A percentile compares a stretch with the other conserved stretches of the same genome.
Conservation (phyloP, 2,888 invertebrate genomes). For the Bedellia somnulentella region DNA sequence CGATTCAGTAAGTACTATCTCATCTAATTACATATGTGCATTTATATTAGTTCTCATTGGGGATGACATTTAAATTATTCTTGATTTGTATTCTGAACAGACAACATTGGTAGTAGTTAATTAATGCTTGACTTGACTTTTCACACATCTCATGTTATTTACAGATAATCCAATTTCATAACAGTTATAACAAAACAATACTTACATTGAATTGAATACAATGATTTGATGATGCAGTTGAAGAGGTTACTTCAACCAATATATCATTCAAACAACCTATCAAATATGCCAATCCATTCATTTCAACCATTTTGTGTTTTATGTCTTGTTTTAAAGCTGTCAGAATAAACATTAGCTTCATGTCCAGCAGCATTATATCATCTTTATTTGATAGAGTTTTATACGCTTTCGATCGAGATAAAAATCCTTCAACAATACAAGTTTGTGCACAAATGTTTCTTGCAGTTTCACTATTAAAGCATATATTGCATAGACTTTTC, state of each 20-base stretch:
- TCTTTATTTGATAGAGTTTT: constrained; percentile 65
- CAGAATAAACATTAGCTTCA: constrained; percentile 84
- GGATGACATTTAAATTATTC: background rate
- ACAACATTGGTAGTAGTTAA: too few species aligned
- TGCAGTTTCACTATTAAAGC: constrained; percentile 68
- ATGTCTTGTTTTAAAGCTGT: constrained; percentile 79
- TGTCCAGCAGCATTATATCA: constrained; percentile 82
- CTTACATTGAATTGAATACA: too few species aligned
- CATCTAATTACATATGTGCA: too few species aligned
- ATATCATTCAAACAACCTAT: constrained; percentile 69
- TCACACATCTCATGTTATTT: too few species aligned
- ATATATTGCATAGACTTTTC: constrained; percentile 87
- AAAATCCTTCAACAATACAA: constrained; percentile 69
- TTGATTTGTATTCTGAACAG: background rate
- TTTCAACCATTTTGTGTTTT: constrained; percentile 64
- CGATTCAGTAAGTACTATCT: too few species aligned
- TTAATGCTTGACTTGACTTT: too few species aligned
- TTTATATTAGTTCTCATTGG: too few species aligned
- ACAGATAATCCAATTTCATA: too few species aligned
- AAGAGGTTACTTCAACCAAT: constrained; percentile 38
- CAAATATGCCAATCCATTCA: constrained; percentile 70
- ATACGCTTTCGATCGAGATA: constrained; percentile 71
- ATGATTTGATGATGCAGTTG: too few species aligned
- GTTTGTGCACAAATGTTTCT: constrained; percentile 54
- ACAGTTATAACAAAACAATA: too few species aligned